These are phyloP conservation scores for Sinella curviseta DNA, from an alignment of 1,140 invertebrate species.

Conservation along the genomic window DNA sequence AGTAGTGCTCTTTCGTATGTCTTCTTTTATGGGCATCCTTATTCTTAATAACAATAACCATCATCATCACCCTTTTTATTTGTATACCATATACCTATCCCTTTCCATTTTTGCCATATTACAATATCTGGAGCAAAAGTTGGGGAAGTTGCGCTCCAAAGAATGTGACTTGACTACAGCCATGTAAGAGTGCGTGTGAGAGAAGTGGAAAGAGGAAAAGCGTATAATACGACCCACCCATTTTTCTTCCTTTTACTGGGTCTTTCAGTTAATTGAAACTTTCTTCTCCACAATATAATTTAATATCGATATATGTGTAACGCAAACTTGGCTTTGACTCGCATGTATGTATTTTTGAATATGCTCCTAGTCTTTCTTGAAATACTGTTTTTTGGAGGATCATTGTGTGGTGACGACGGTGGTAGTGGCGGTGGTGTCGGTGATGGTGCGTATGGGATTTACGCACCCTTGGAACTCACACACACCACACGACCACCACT, in stretches of 20 bases:
- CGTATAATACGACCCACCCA: not conserved
- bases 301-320: constrained; percentile 15
- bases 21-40: not conserved
- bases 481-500: not conserved
- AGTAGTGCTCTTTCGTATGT: too few relatives aligned
- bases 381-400: not conserved
- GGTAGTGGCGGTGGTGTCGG: not conserved
- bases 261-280: constrained; percentile 19
- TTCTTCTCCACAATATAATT: constrained; percentile 15
- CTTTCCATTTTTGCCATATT: not conserved
- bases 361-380: not conserved
- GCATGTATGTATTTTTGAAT: too few relatives aligned
- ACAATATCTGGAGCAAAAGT: not conserved
- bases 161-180: too few relatives aligned
- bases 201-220: not conserved
- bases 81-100: too few relatives aligned
- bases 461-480: too few relatives aligned
- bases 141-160: too few relatives aligned
- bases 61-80: not conserved
- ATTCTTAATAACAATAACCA: not conserved
- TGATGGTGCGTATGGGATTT: constrained; percentile 1
- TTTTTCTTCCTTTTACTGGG: not conserved
- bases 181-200: not conserved
- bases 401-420: not conserved
- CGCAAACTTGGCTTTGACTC: not conserved